Percentiles rank a stretch among this genome's conserved stretches.
phyloP scores from a whole-genome alignment of 1,140 invertebrate genomes.

The Heliothis virescens region DNA sequence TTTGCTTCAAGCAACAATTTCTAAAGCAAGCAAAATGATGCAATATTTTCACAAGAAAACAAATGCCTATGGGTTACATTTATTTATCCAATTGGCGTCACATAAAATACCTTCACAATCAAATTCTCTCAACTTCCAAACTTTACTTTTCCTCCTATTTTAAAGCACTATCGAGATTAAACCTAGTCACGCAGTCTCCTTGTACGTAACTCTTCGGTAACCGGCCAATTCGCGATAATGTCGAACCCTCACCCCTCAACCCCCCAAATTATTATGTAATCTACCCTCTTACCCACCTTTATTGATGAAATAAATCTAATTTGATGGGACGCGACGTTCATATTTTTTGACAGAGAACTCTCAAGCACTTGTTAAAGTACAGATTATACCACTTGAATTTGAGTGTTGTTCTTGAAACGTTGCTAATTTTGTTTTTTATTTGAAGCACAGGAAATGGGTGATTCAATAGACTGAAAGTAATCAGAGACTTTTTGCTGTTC shows the following conservation, averaged over 20 bases:
- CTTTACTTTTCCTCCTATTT: not conserved
- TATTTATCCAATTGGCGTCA: not conserved
- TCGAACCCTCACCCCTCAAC: not conserved
- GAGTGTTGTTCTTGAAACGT: no score
- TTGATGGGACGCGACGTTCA: not conserved
- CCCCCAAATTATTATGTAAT: constrained; percentile 26
- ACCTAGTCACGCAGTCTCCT: constrained; percentile 7
- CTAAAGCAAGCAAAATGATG: no score
- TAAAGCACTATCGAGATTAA: not conserved
- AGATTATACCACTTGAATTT: no score
- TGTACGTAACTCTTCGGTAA: constrained; percentile 11
- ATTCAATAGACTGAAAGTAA: no score
- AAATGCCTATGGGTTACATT: no score
- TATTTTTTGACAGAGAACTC: not conserved
- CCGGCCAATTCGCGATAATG: constrained; percentile 24
- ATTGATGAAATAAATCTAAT: constrained; percentile 27
- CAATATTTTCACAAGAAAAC: not conserved
- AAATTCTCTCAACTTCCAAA: not conserved
- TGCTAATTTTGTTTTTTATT: no score
- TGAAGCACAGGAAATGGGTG: no score
- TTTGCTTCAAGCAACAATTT: no score
- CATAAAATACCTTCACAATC: not conserved
- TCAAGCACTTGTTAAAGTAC: not conserved
- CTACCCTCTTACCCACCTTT: not conserved
- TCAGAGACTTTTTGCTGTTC: no score